Base-by-base conservation (phyloP, 2,888 invertebrate species). In the Acronicta leporina region DNA sequence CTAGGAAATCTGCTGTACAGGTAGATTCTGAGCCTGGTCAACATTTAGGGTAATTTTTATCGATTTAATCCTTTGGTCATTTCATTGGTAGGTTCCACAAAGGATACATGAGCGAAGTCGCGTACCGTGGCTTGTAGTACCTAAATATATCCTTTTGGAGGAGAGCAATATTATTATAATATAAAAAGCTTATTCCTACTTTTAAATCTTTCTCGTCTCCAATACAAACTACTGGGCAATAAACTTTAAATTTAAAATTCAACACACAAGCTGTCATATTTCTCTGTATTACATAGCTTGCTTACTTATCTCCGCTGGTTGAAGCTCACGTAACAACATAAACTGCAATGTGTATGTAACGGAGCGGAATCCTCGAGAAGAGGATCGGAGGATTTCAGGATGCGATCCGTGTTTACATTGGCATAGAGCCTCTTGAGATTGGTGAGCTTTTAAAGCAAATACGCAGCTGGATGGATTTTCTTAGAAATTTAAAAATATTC, bases 301-400 rank as follows among this genome's bases (percentile, higher is more conserved):
- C 73, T 75, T 78, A 73, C 76, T 83, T 85, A 85, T 81, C 77
- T 77, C 53, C 50, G 54, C 50, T 38, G 52, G 59, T 55, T 45
- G 73, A 52, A 68, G 70, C 79, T 79, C 77, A 72, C 75, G 77
- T 77, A 79, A 76, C 81, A 77, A 79, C 75, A 82, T 85, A 85
- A 85, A 83, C 80, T 75, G 71, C 80, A 75, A 71, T 82, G 82
- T 86, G 74, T 84, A 82, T 80, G 78, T 73, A 78, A 72, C 77
- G 64, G 62, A 63, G 46, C 49, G 48, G 68, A 75, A 79, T 73
- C 71, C 71, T 59, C 57, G 54, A 43, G 60, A 69, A 73, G 65
- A 70, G 76, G 73, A 71, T 75, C 65, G 58, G 45, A 67, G 76
- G 73, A 75, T 76, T 77, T 67, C 60, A 68, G 60, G 59, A 63